Evolutionary conservation across 2,113 vertebrate species (phyloP), one percentile per base, ranked within the genome.

Genomic region (Microtus pennsylvanicus): DNA sequence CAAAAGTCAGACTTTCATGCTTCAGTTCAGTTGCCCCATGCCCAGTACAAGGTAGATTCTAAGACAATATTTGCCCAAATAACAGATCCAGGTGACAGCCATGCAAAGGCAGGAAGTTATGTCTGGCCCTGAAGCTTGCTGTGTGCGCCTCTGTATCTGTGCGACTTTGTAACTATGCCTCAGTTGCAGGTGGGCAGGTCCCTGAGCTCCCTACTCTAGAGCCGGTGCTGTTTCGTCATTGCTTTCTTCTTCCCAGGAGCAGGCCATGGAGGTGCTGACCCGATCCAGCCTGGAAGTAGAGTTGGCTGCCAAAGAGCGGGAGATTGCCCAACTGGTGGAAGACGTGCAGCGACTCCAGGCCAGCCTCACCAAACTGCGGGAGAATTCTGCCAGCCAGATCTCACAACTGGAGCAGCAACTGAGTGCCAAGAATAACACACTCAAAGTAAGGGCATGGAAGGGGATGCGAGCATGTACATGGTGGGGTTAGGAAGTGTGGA

Each of bases 271-370:
- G 98, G 99, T 98, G 98, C 98, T 99, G 88, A 99, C 99, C 2
- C 99, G 99, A 92, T 99, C 99, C 96, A 99, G 98, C 98, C 97
- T 99, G 98, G 99, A 99, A 97, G 99, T 99, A 26, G 99, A 99
- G 97, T 98, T 99, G 98, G 99, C 99, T 0, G 99, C 99, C 1
- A 99, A 99, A 98, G 99, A 99, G 97, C 98, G 99, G n/a, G 99
- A 99, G 97, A 99, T 99, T 1, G 99, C 99, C 90, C 99, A 99
- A 98, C 99, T 99, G 74, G 99, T 99, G 28, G 99, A 99, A 94
- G 99, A 99, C 28, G 99, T 99, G 86, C 99, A 99, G 99, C 98
- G 99, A 97, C 99, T 99, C 98, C 99, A 99, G 99, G 99, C 99
- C 99, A 99, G 99, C 99, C 99, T 99, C 98, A 99, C 98, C 98